phyloP scores from a whole-genome alignment of 2,888 invertebrate species.

The Eremobia ochroleuca region DNA sequence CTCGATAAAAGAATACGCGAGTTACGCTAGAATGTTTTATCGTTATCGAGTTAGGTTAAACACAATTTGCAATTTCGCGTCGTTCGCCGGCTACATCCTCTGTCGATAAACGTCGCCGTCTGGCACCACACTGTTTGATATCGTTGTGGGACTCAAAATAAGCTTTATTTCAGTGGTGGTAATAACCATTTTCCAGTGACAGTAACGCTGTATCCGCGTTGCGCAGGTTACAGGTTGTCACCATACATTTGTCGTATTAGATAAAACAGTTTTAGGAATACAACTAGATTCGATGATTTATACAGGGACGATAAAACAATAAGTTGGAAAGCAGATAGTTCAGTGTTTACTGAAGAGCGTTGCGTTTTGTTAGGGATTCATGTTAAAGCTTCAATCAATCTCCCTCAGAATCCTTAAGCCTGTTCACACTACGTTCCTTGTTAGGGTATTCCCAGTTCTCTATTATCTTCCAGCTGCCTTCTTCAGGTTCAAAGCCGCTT shows the following conservation, averaged over 20 bases:
- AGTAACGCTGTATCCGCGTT: conserved; percentile 55
- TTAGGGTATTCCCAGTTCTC: conserved; percentile 14
- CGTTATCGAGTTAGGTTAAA: conserved; percentile 83
- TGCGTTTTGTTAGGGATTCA: conserved; percentile 24
- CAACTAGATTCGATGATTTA: conserved; percentile 24
- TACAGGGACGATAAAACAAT: neutral
- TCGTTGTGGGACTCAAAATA: conserved; percentile 56
- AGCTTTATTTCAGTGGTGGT: conserved; percentile 66
- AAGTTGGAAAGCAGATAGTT: conserved; percentile 2
- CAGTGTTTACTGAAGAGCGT: neutral
- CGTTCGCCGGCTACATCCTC: conserved; percentile 80
- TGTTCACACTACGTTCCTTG: conserved; percentile 18
- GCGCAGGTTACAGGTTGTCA: conserved; percentile 73
- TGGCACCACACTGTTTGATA: conserved; percentile 67
- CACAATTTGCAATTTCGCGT: conserved; percentile 83
- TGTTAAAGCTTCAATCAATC: conserved; percentile 36
- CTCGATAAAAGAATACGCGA: conserved; percentile 47
- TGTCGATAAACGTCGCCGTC: conserved; percentile 78
- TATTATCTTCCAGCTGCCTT: conserved; percentile 38
- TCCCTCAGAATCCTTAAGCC: conserved; percentile 17
- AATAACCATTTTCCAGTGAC: conserved; percentile 67
- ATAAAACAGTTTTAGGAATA: conserved; percentile 43
- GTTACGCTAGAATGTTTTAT: conserved; percentile 70
- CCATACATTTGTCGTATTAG: conserved; percentile 67
- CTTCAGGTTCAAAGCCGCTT: conserved; percentile 42